Evolutionary conservation across 2,797 vertebrate species (phyloP), one percentile per base, ranked within the genome.

Genomic region (Cirrhinus mrigala): DNA sequence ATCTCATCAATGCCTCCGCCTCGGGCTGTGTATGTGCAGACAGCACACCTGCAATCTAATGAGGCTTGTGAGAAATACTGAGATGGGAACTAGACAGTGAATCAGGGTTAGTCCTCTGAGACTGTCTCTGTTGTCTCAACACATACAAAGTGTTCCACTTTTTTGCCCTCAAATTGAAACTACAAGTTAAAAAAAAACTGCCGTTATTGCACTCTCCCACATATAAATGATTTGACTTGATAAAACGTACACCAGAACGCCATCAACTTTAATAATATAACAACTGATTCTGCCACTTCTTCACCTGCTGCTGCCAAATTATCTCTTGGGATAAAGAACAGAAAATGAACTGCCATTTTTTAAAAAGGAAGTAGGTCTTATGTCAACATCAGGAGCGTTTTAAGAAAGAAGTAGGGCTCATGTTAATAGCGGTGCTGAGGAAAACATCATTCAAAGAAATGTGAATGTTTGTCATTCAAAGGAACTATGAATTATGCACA

Each of bases 31-130:
- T 40, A 73, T 85, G 64, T 81, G 76, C 81, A 87, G 77, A 74
- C 81, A 75, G 81, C 54, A 86, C 80, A 50, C 58, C 64, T 87
- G 79, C 37, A 83, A 83, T 64, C 84, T 91, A 91, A 91, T 88
- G 82, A 92, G 86, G 76, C 83, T 37, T 90, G 69, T 71, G 82
- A 62, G 68, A 86, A 79, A 60, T 29, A 80, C 81, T 68, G 64
- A 83, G 60, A 79, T 11, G 50, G 79, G 85, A 88, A 79, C 89
- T 70, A 40, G 68, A 71, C 69, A 82, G 54, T 29, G 68, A 73
- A 70, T 89, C 80, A 48, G 48, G 44, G 40, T 88, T 86, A 84
- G 87, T 77, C 84, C 86, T 79, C 76, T 6, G 81, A 88, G 86
- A 82, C 75, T 18, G 40, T 76, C 81, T 88, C 68, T 79, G 68